phyloP scores from a whole-genome alignment of 2,113 vertebrate genomes.

The Theropithecus gelada region DNA sequence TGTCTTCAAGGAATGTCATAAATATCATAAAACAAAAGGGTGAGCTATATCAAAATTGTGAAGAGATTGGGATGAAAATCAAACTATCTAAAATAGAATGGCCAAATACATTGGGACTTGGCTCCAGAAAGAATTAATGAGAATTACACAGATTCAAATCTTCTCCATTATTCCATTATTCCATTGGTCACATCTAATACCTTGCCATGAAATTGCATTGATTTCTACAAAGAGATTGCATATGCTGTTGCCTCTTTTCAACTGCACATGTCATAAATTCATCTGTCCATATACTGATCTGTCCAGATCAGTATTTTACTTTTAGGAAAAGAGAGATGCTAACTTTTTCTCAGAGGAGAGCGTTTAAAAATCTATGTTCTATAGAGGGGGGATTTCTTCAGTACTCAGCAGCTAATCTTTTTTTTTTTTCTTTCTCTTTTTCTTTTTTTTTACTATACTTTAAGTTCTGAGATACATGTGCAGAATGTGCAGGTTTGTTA shows the following conservation, averaged over 20 bases:
- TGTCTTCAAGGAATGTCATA: not conserved
- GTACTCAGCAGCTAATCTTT: slow-evolving; percentile 9
- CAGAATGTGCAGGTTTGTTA: too few relatives aligned
- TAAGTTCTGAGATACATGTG: too few relatives aligned
- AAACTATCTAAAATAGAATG: not conserved
- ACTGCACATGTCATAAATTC: not conserved
- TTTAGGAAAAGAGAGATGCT: slow-evolving; percentile 23
- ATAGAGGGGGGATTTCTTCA: not conserved
- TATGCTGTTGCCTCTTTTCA: not conserved
- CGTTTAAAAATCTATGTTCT: not conserved
- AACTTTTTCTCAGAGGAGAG: not conserved
- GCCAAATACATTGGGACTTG: not conserved
- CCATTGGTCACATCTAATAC: slow-evolving; percentile 37
- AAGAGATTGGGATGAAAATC: not conserved
- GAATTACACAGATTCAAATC: slow-evolving; percentile 46
- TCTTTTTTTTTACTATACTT: too few relatives aligned
- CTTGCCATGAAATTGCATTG: slow-evolving; percentile 48
- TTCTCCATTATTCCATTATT: not conserved
- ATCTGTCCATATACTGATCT: not conserved
- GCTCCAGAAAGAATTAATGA: not conserved
- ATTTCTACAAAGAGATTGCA: slow-evolving; percentile 58
- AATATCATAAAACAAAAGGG: slow-evolving; percentile 33
- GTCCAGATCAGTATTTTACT: slow-evolving; percentile 40
- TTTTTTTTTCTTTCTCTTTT: too few relatives aligned
- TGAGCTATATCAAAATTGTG: not conserved